Base-by-base conservation (phyloP, 2,113 vertebrate genomes). In the Elaphurus davidianus region DNA sequence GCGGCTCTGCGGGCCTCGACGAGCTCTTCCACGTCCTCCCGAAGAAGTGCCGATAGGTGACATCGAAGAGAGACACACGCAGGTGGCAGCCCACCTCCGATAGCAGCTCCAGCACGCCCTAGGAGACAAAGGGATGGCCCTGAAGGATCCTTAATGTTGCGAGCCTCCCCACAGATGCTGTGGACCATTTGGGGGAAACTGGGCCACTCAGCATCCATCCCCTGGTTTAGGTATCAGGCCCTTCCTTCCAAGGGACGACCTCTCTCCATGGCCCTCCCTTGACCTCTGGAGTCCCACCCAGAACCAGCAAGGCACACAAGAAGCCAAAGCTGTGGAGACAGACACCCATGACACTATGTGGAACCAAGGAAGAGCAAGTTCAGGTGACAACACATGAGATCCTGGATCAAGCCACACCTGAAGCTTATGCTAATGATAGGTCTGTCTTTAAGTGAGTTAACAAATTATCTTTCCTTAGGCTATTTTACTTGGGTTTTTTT, bases 1-100 rank as follows among this genome's bases (percentile, higher is more conserved):
- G 85, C 1, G 28, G n/a, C 3, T 97, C 98, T 30, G 98, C 97
- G 3, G 97, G 98, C 96, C 98, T 98, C 8, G 74, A 12, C 0
- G 87, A 0, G 45, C 99, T 99, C 98, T 94, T 99, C 99, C 99
- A 99, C 0, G 99, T 99, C 98, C 98, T 99, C 90, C 99, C 99
- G 0, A 99, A 99, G 98, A 99, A 99, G 89, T 99, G 99, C 92
- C 98, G 99, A 96, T 99, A 99, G 43, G 98, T 98, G 85, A 98
- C 76, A 2, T 99, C 99, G 0, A 99, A 99, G 30, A 99, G 99
- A 21, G 99, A 99, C 79, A 99, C 98, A 0, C 99, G 98, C 55
- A 99, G 98, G 97, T 99, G 99, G 98, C 99, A 99, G 27, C 98
- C 98, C 9, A 98, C 84, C 23, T 98, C 98, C 0, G 67, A 96